Evolutionary conservation across 2,113 vertebrate genomes (phyloP), one percentile per base, ranked within the genome.

Genomic region (Chaenocephalus aceratus): DNA sequence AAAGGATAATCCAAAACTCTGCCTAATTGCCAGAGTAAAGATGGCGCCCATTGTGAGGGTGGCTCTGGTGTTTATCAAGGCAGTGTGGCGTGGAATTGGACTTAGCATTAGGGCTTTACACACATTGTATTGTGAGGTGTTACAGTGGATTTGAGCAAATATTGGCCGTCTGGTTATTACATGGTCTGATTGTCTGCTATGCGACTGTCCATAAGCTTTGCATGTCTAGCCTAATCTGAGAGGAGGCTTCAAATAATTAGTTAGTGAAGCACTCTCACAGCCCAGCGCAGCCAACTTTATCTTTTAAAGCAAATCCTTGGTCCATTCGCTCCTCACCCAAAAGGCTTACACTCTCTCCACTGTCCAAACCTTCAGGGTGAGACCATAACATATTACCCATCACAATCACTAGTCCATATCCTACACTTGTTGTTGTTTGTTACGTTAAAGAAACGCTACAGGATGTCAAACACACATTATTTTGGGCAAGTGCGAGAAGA

Each of bases 1-100:
- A 84, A 77, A 80, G 59, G 85, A 91, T 91, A 91, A 91, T 93
- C 87, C 88, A 84, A 86, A 92, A 60, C 86, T 87, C 88, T 88
- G 86, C 84, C 91, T 93, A 93, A 94, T 94, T 95, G 92, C 87
- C 90, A 89, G 88, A 92, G 86, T 89, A 90, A 91, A 90, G 86
- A 93, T 88, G 81, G 77, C 65, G 72, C 58, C 89, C 76, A 84
- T 90, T 91, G 88, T 88, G 84, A 75, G 78, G 83, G 78, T 63
- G 82, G 82, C 69, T 54, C 70, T 34, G 18, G 75, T 85, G 74
- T 90, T 92, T 85, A 92, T 92, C 83, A 74, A 86, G 77, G 87
- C 79, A 86, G 71, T 66, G 79, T 84, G 71, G 82, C 72, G 79
- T 91, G 91, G 86, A 86, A 92, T 89, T 90, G 90, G 89, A 85